phyloP scores from a whole-genome alignment of 2,888 invertebrate genomes.

The Clostera curtula region DNA sequence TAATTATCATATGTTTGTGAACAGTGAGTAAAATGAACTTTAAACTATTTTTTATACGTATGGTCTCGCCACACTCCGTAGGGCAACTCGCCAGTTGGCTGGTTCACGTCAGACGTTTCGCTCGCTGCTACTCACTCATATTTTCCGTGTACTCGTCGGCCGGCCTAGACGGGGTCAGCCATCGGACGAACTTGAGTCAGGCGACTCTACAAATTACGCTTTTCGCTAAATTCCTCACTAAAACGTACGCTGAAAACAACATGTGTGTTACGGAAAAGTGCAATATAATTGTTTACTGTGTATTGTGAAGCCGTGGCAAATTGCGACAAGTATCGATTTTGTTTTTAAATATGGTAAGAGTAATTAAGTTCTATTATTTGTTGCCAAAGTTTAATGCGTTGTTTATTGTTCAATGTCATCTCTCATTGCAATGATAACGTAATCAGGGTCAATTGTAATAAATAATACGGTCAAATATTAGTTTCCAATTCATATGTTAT shows the following conservation, averaged over 20 bases:
- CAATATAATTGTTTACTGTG: too few species aligned
- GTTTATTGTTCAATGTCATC: too few species aligned
- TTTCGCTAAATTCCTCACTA: neutral
- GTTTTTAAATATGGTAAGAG: too few species aligned
- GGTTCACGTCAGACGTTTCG: slow-evolving; percentile 44
- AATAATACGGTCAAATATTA: too few species aligned
- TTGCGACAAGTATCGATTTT: too few species aligned
- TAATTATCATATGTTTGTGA: slow-evolving; percentile 32
- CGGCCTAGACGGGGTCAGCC: slow-evolving; percentile 44
- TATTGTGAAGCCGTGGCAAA: too few species aligned
- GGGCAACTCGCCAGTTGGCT: slow-evolving; percentile 72
- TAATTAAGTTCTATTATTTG: too few species aligned
- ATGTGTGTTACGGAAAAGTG: too few species aligned
- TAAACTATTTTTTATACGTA: slow-evolving; percentile 53
- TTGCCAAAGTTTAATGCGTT: too few species aligned
- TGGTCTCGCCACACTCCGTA: slow-evolving; percentile 42
- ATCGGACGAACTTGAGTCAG: slow-evolving; percentile 19
- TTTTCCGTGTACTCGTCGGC: slow-evolving; percentile 32
- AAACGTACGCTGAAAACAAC: neutral
- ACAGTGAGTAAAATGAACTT: slow-evolving; percentile 58
- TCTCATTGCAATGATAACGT: too few species aligned
- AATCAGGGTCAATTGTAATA: too few species aligned
- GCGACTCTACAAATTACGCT: neutral
- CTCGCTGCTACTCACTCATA: slow-evolving; percentile 30
- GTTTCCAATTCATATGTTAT: too few species aligned